Evolutionary conservation across 2,113 vertebrate genomes (phyloP).

Genomic region (Danionella cerebrum): DNA sequence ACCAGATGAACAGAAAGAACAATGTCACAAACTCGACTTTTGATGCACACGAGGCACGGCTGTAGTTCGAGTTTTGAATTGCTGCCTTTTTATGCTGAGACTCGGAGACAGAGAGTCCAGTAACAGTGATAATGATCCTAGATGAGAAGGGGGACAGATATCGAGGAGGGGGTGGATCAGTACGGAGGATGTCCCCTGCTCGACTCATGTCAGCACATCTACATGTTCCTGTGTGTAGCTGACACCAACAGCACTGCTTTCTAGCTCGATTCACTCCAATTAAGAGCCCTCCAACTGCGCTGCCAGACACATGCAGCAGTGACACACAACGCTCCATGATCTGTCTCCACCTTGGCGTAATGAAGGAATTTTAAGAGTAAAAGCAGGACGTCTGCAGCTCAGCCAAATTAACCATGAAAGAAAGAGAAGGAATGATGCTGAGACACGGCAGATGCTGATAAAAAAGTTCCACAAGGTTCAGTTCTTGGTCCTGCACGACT

Average conservation of each 20-base stretch:
- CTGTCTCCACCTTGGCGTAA: conserved; percentile 90
- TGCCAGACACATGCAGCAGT: conserved; percentile 51
- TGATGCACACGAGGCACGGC: conserved; percentile 8
- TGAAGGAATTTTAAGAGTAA: conserved; percentile 68
- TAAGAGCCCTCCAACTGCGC: conserved; percentile 61
- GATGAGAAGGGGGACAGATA: conserved; percentile 24
- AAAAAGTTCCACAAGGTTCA: neutral
- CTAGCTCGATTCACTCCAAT: conserved; percentile 88
- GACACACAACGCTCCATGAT: conserved; percentile 91
- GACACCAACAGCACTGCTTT: conserved; percentile 76
- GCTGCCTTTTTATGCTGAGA: neutral
- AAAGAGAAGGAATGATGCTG: no score
- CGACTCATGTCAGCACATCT: conserved; percentile 69
- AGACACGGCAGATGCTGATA: no score
- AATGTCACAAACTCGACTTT: no score
- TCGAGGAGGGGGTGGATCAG: conserved; percentile 27
- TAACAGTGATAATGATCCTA: conserved; percentile 25
- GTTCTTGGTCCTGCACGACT: no score
- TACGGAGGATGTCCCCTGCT: conserved; percentile 62
- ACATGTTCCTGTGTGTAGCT: conserved; percentile 73
- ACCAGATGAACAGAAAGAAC: no score
- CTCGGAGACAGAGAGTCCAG: conserved; percentile 8
- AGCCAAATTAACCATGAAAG: neutral
- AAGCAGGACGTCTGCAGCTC: neutral
- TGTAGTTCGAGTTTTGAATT: neutral